Conservation (phyloP, 2,797 vertebrate species). For the Pangasius djambal region DNA sequence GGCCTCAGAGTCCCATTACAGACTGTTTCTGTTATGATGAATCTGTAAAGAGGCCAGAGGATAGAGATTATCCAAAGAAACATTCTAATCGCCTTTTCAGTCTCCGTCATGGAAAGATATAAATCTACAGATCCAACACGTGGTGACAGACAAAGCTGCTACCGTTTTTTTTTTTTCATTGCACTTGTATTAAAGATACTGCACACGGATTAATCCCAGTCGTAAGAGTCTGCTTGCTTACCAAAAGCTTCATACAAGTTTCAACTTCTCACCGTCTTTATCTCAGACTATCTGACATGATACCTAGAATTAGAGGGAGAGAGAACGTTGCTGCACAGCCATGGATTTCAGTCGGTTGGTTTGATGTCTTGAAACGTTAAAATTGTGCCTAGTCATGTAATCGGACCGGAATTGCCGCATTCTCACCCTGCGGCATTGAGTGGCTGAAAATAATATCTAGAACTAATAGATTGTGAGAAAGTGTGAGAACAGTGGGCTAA, state of each 20-base stretch:
- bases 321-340: background rate
- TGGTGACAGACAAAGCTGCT: background rate
- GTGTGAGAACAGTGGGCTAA: background rate
- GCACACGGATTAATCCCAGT: background rate
- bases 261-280: background rate
- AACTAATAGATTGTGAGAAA: background rate
- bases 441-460: background rate
- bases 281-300: background rate
- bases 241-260: background rate
- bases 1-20: slow-evolving; percentile 32
- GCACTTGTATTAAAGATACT: slow-evolving; percentile 8
- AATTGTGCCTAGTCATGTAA: background rate
- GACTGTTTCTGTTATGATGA: slow-evolving; percentile 24
- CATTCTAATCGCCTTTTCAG: slow-evolving; percentile 44
- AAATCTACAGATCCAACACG: slow-evolving; percentile 36
- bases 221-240: background rate
- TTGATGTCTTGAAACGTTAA: background rate
- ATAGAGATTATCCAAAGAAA: slow-evolving; percentile 43
- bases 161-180: background rate
- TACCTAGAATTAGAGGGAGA: slow-evolving; percentile 6
- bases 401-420: slow-evolving; percentile 28
- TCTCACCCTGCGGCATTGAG: background rate
- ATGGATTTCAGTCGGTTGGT: background rate
- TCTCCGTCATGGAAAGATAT: slow-evolving; percentile 10
- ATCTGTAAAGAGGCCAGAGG: slow-evolving; percentile 24